Conservation (phyloP, 2,888 invertebrate genomes). For the Phengaris arion region DNA sequence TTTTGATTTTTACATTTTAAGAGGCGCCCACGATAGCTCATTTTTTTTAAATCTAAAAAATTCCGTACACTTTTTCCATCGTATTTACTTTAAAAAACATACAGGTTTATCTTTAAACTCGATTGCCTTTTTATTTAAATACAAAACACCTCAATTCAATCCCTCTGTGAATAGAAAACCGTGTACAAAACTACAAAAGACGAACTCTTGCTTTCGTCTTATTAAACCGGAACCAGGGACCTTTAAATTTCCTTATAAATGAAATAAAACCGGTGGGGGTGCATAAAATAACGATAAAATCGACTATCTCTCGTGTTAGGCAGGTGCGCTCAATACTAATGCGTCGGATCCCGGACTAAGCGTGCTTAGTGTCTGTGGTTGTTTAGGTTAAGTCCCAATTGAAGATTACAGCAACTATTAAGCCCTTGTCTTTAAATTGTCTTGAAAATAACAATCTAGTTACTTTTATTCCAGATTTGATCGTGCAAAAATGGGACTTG, state of each 20-base stretch:
- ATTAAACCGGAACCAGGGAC: conserved; percentile 63
- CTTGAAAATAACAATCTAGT: not conserved
- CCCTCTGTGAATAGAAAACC: conserved; percentile 17
- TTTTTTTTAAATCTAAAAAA: too few relatives aligned
- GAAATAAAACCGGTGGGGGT: conserved; percentile 61
- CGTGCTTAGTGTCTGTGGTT: not conserved
- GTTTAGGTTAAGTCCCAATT: not conserved
- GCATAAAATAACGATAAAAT: conserved; percentile 72
- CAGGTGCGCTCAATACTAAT: conserved; percentile 37
- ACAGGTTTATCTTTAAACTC: not conserved
- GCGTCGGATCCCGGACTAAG: conserved; percentile 2
- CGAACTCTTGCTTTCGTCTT: conserved; percentile 42
- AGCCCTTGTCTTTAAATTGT: not conserved
- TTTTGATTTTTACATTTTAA: too few relatives aligned
- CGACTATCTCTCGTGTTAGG: conserved; percentile 43
- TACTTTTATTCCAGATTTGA: too few relatives aligned
- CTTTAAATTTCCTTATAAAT: conserved; percentile 53
- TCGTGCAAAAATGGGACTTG: too few relatives aligned
- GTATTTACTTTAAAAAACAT: not conserved
- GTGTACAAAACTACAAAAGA: conserved; percentile 10
- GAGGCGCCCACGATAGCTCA: too few relatives aligned
- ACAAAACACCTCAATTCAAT: not conserved
- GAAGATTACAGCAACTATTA: not conserved
- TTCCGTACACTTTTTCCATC: not conserved
- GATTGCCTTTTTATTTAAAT: conserved; percentile 1